Evolutionary conservation across 2,113 vertebrate genomes (phyloP).

Genomic region (Alectura lathami): DNA sequence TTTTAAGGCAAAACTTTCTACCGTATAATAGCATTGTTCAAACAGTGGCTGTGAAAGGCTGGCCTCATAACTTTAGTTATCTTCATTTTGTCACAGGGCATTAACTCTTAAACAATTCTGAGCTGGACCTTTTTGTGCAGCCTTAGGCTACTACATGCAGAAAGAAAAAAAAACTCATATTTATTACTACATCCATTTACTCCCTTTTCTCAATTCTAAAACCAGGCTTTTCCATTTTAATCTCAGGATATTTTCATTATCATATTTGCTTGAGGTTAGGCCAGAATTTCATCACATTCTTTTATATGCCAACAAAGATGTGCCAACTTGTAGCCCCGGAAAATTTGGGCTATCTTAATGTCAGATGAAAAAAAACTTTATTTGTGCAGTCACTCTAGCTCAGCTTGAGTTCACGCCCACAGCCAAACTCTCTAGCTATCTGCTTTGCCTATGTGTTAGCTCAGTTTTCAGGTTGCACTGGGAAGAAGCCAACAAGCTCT

Average conservation of each 20-base stretch:
- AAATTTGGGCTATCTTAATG: neutral
- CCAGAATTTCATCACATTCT: neutral
- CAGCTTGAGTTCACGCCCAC: neutral
- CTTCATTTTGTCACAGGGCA: neutral
- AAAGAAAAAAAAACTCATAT: fast-evolving
- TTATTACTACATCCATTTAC: neutral
- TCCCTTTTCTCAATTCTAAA: neutral
- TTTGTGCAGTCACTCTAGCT: neutral
- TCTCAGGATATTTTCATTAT: neutral
- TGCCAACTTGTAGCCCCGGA: fast-evolving
- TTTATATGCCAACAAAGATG: neutral
- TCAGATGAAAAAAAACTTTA: neutral
- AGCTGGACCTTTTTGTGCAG: neutral
- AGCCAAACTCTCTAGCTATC: neutral
- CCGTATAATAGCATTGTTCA: neutral
- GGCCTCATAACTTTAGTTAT: neutral
- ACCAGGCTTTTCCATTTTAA: neutral
- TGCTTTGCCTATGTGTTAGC: neutral
- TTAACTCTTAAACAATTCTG: neutral
- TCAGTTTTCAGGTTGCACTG: neutral
- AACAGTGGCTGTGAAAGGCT: neutral
- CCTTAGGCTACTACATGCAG: neutral
- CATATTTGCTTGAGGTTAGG: neutral
- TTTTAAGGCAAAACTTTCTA: neutral
- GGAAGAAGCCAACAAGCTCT: neutral